phyloP scores from a whole-genome alignment of 2,797 vertebrate species.

The Oophaga sylvatica region DNA sequence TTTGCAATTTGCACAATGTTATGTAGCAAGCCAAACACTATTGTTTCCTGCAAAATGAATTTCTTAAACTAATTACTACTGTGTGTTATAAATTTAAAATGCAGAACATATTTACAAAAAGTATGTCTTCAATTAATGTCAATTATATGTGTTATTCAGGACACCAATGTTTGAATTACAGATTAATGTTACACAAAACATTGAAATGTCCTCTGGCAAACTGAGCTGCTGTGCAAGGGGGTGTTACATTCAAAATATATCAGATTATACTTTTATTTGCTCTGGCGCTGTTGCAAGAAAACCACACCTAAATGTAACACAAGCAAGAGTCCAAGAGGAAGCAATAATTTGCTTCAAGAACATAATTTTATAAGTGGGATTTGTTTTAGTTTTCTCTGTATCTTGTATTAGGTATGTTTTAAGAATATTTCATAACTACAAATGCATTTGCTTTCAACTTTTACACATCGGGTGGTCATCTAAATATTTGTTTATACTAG shows the following conservation, averaged over 20 bases:
- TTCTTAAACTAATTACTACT: neutral
- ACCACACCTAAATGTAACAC: conserved; percentile 14
- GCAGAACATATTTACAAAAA: neutral
- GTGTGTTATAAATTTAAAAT: neutral
- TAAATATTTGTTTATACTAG: too few species aligned
- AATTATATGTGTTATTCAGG: neutral
- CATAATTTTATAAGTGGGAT: neutral
- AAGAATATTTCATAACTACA: neutral
- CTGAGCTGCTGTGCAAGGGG: neutral
- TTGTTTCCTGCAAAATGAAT: neutral
- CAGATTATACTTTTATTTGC: neutral
- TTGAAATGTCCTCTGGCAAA: neutral
- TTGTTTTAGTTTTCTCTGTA: neutral
- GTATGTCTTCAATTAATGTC: neutral
- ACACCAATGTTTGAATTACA: neutral
- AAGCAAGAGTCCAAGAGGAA: neutral
- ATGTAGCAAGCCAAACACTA: neutral
- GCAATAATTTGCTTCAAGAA: neutral
- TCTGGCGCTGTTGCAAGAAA: neutral
- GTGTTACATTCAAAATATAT: neutral
- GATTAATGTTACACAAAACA: neutral
- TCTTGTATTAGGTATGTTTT: neutral
- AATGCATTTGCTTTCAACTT: neutral
- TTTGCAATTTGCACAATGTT: neutral
- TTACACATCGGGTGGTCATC: neutral